These are phyloP conservation scores for Andrena bucephala DNA, from an alignment of 2,888 invertebrate genomes.

Conservation along the genomic window DNA sequence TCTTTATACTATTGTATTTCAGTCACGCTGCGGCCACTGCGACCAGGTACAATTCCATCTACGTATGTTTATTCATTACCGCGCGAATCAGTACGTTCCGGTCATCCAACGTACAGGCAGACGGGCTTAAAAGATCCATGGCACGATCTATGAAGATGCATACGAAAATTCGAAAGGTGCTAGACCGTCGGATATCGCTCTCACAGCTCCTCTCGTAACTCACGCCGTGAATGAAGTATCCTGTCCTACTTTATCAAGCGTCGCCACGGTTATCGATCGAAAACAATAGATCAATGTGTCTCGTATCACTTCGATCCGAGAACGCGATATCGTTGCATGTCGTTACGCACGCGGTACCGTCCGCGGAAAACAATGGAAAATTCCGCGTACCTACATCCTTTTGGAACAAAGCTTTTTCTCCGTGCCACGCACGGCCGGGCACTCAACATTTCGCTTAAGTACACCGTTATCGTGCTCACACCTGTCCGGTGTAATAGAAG, in stretches of 20 bases:
- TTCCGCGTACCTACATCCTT: conserved; percentile 8
- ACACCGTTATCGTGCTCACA: conserved; percentile 16
- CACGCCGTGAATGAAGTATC: no score
- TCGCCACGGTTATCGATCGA: conserved; percentile 3
- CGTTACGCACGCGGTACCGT: not conserved
- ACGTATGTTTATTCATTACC: conserved; percentile 28
- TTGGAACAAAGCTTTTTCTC: not conserved
- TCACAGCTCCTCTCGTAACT: not conserved
- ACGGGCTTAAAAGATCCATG: not conserved
- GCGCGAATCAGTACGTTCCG: not conserved
- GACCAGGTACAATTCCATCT: not conserved
- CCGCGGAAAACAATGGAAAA: conserved; percentile 32
- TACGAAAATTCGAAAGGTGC: not conserved
- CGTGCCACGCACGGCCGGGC: not conserved
- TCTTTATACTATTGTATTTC: not conserved
- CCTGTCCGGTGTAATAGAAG: not conserved
- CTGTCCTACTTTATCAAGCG: not conserved
- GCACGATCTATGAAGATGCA: not conserved
- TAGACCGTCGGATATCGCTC: not conserved
- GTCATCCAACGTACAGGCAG: not conserved
- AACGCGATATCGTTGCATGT: conserved; percentile 10
- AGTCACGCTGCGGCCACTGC: not conserved
- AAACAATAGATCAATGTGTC: conserved; percentile 27
- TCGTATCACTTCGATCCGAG: conserved; percentile 22
- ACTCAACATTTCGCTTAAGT: not conserved